Conservation (phyloP, 2,797 vertebrate species). For the Danio jaintianensis region DNA sequence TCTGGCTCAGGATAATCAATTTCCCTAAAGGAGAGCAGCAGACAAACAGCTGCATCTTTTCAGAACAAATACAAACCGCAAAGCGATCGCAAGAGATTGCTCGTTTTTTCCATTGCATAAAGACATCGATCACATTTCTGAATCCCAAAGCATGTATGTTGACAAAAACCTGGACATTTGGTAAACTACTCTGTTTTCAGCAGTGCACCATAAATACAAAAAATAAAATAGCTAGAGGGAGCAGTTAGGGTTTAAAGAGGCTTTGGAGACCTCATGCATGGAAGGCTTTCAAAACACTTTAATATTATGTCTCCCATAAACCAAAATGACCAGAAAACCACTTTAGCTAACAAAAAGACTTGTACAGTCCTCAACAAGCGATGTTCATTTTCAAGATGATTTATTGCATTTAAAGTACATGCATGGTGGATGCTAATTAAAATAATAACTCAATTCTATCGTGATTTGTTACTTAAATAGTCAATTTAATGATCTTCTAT, state of each 20-base stretch:
- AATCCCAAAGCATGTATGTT: constrained; percentile 22
- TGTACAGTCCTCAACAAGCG: not conserved
- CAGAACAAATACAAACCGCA: constrained; percentile 5
- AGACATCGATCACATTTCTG: constrained; percentile 22
- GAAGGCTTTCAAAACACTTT: not conserved
- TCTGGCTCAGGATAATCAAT: constrained; percentile 21
- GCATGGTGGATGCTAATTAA: not conserved
- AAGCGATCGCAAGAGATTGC: not conserved
- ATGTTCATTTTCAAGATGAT: not conserved
- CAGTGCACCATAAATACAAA: not conserved
- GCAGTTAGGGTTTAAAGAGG: not conserved
- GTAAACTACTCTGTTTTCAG: constrained; percentile 29
- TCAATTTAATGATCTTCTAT: not conserved
- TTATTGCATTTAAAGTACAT: not conserved
- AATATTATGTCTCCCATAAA: not conserved
- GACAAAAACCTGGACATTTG: constrained; percentile 33
- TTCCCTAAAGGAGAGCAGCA: not conserved
- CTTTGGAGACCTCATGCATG: not conserved
- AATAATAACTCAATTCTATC: not conserved
- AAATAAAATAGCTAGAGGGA: not conserved
- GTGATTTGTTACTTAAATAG: not conserved
- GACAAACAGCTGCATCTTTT: constrained; percentile 27
- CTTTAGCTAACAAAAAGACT: not conserved
- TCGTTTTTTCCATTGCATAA: not conserved
- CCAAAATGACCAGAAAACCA: constrained; percentile 2